Evolutionary conservation across 2,888 invertebrate species (phyloP), one percentile per base, ranked within the genome.

Genomic region (Blastobasis adustella): DNA sequence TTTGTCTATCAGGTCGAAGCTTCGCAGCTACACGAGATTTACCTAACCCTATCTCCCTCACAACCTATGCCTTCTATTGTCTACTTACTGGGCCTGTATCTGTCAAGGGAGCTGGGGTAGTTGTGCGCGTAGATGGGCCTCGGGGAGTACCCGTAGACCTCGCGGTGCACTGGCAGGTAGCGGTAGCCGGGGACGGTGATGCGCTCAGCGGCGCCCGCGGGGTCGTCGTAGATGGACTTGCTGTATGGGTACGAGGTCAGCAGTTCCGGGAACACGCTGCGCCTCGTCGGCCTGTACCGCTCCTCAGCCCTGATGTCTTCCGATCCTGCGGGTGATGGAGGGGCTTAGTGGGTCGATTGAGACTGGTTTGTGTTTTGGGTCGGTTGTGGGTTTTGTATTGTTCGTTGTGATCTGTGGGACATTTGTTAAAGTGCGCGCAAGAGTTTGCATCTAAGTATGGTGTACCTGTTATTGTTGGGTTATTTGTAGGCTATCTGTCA

Each of bases 271-370:
- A 92, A 92, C 70, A 94, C 93, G 88, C 93, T 93, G 84, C 92
- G 91, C 80, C 92, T 91, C 54, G 92, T 89, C 8, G 88, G 88
- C 82, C 91, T 92, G 76, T 94, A 94, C 78, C 93, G 90, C 73
- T 96, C 96, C 76, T 95, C 95, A 66, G 96, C 96, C 82, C 95
- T 93, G 90, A 96, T 94, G 90, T 96, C 96, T 88, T 96, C 95
- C 76, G 96, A 96, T 89, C 96, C 96, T 95, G 73, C 23, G 23
- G 6, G 41, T n/a, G 36, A n/a, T n/a, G 37, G 36, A 5, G 4
- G 7, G 8, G 6, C 39, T 42, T 3, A 40, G 6, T 40, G 9
- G 41, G 2, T 40, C 9, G 6, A 8, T 9, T 40, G 6, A 40
- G 41, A 40, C 23, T 23, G 2, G 23, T 1, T 23, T 23, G 23